Evolutionary conservation across 2,113 vertebrate species (phyloP).

Genomic region (Puma concolor): DNA sequence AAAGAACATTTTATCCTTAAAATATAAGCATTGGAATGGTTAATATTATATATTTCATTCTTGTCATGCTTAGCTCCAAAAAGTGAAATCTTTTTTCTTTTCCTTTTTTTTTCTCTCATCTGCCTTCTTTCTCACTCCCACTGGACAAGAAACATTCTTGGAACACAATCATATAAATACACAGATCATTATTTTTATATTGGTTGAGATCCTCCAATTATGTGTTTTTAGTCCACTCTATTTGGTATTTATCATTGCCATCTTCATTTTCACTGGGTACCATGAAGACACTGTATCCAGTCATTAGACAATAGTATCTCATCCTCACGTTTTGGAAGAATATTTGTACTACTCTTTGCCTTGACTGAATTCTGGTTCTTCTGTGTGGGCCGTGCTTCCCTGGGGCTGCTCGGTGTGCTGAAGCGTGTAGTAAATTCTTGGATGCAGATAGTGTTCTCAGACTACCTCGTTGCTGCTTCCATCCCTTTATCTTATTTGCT

Average conservation of each 20-base stretch:
- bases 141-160: neutral
- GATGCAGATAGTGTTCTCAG: neutral
- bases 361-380: neutral
- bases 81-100: neutral
- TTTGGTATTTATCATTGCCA: neutral
- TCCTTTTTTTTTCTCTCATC: rapidly evolving
- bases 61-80: neutral
- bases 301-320: neutral
- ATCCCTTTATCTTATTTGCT: neutral
- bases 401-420: neutral
- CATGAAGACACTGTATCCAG: neutral
- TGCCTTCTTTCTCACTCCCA: neutral
- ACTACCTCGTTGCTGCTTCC: neutral
- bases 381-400: neutral
- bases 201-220: neutral
- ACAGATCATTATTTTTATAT: neutral
- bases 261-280: neutral
- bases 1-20: neutral
- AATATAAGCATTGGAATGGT: neutral
- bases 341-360: neutral
- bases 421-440: neutral
- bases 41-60: neutral
- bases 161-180: neutral
- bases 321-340: neutral
- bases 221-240: neutral